phyloP scores from a whole-genome alignment of 2,113 vertebrate genomes.

The Carassius gibelio region DNA sequence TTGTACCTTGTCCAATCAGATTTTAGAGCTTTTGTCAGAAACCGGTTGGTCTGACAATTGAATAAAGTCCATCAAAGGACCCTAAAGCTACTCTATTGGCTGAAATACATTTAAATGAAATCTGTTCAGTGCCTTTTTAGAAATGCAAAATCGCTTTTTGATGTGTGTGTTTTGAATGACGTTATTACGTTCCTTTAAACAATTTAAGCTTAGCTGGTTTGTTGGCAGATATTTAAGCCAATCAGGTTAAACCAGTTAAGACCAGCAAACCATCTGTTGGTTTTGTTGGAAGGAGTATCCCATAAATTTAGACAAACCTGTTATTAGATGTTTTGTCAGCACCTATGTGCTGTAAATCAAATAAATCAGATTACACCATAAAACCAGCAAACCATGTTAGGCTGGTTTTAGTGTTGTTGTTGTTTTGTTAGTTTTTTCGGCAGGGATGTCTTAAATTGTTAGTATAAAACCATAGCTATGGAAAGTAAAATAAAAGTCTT shows the following conservation, averaged over 20 bases:
- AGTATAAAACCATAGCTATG: neutral
- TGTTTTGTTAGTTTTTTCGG: neutral
- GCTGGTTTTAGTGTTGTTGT: neutral
- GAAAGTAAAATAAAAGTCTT: neutral
- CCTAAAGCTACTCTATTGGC: neutral
- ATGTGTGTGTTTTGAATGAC: neutral
- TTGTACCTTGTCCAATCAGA: too few species aligned
- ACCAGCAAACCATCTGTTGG: too few species aligned
- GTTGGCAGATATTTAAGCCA: too few species aligned
- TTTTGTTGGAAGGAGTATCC: too few species aligned
- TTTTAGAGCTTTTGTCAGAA: neutral
- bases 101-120: neutral
- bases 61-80: neutral
- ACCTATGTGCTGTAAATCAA: neutral
- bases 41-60: neutral
- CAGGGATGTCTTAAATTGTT: neutral
- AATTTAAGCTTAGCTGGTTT: too few species aligned
- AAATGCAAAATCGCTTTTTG: neutral
- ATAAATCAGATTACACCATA: neutral
- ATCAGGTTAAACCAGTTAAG: too few species aligned
- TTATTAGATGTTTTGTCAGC: neutral
- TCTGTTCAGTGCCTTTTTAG: neutral
- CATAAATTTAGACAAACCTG: too few species aligned
- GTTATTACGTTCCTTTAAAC: neutral
- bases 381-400: neutral